Conservation (phyloP, 2,888 invertebrate genomes). For the Amaurobius ferox region DNA sequence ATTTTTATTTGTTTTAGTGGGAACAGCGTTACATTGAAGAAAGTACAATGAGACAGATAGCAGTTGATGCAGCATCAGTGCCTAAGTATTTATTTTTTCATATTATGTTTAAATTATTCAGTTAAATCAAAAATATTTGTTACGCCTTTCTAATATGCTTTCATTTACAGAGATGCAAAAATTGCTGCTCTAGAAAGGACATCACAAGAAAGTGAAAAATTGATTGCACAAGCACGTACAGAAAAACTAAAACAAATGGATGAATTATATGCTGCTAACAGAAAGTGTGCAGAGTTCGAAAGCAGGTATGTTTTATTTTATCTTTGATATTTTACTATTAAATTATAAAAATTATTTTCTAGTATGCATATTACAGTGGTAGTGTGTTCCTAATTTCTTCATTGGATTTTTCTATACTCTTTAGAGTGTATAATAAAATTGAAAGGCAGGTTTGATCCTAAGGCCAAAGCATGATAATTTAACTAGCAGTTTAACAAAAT, state of each 20-base stretch:
- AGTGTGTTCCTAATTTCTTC: too few relatives aligned
- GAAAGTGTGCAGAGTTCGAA: slow-evolving; percentile 90
- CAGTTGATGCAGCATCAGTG: slow-evolving; percentile 87
- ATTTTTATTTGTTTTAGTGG: slow-evolving; percentile 80
- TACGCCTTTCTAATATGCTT: background rate
- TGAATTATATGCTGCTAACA: slow-evolving; percentile 89
- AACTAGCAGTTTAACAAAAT: too few relatives aligned
- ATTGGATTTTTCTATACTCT: too few relatives aligned
- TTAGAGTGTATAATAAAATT: too few relatives aligned
- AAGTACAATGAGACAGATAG: slow-evolving; percentile 86
- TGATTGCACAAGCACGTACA: slow-evolving; percentile 89
- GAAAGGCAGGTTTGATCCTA: too few relatives aligned
- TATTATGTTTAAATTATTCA: background rate
- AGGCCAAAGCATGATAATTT: too few relatives aligned
- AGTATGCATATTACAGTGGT: too few relatives aligned
- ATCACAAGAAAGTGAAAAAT: slow-evolving; percentile 88
- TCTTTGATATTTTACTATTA: too few relatives aligned
- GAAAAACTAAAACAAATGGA: slow-evolving; percentile 93
- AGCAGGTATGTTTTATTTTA: slow-evolving; percentile 82
- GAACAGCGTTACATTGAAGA: slow-evolving; percentile 91
- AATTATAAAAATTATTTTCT: too few relatives aligned
- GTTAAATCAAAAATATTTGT: background rate
- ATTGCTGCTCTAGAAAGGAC: slow-evolving; percentile 87
- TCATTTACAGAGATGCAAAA: slow-evolving; percentile 84
- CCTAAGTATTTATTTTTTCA: slow-evolving; percentile 81